phyloP scores from a whole-genome alignment of 2,797 vertebrate species.

The Hapalemur alaotrensis region DNA sequence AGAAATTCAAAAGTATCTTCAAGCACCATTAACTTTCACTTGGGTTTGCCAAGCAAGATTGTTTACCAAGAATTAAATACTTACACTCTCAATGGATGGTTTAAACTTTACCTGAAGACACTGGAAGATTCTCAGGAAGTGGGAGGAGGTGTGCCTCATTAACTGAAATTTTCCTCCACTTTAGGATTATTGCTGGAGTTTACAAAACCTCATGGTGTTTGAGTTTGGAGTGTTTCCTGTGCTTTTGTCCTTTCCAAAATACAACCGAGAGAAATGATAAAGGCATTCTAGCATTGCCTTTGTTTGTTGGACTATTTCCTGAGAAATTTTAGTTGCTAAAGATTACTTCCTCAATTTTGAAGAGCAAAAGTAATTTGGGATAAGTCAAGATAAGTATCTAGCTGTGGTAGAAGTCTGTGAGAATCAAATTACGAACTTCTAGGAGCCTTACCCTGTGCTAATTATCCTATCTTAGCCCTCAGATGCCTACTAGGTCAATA shows the following conservation, averaged over 20 bases:
- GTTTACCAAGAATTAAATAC: constrained; percentile 11
- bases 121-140: background rate
- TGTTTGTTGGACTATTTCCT: background rate
- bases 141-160: background rate
- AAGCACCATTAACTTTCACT: constrained; percentile 22
- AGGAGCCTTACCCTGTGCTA: background rate
- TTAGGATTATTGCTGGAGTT: background rate
- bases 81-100: background rate
- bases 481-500: background rate
- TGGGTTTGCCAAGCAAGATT: constrained; percentile 16
- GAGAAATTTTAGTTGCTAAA: background rate
- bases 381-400: background rate
- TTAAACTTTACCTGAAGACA: background rate
- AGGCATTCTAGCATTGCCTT: background rate
- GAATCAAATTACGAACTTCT: background rate
- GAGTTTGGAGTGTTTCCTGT: background rate
- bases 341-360: background rate
- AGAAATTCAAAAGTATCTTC: background rate
- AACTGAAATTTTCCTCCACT: background rate
- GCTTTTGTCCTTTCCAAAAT: background rate
- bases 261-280: background rate
- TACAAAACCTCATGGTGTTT: background rate
- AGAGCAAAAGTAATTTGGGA: background rate
- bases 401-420: background rate
- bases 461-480: background rate